Base-by-base conservation (phyloP, 1,140 invertebrate species). In the Drosophila carrolli region DNA sequence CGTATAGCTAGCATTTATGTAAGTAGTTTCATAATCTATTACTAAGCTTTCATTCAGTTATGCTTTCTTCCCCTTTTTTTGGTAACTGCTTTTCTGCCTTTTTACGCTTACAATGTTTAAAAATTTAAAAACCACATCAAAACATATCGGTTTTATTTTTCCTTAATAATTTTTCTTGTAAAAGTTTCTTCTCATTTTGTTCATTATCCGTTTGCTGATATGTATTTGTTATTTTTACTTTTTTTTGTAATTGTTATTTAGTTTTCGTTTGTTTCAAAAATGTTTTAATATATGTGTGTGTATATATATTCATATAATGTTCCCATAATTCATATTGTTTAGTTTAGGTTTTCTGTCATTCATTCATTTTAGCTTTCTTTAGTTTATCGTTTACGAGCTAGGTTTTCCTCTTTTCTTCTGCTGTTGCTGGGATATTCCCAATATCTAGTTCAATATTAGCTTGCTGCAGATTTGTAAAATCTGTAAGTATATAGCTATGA, bases 261-360 rank as follows among this genome's bases (percentile, higher is more conserved):
- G 43, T 78, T 72, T 47, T 59, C 54, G 29, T 75, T 68, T 58
- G 35, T 70, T 81, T 82, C 48, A 78, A 78, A 72, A 91, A 77
- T 81, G 63, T 76, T 77, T 70, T 61, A 53, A 63, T 84, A 73
- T 75, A 66, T 75, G 68, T 60, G 54, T 73, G 43, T 63, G 60
- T 75, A 60, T 76, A 68, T 73, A 60, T 65, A 78, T 78, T 88
- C 74, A 90, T 81, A 90, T 81, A 91, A 91, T 91, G 83, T 90
- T 91, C 85, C 86, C 90, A 91, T 91, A 90, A 91, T 91, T 91
- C 90, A 91, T 91, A 91, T 86, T 90, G 85, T 90, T 85, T 86
- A 78, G 67, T 71, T 83, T 86, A 76, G 66, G 53, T 70, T 67
- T 68, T 56, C 48, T 71, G 35, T 41, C 63, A 35, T 48, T 50